Base-by-base conservation (phyloP, 2,888 invertebrate species). In the Dryobotodes eremita region DNA sequence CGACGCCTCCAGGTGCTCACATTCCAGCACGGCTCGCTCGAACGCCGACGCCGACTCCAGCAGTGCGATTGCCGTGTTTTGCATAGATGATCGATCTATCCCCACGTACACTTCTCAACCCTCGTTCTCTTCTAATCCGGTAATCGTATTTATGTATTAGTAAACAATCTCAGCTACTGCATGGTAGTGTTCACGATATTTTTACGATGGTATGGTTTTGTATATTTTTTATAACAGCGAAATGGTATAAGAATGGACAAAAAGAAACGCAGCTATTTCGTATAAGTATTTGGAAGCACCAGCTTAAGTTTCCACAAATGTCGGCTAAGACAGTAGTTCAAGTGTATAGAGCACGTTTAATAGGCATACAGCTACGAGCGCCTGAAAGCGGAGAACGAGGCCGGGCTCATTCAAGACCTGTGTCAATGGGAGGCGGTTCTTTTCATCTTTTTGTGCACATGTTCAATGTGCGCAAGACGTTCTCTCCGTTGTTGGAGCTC, bases 31-130 rank as follows among this genome's bases (percentile, higher is more conserved):
- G 90, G 94, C 94, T 83, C 94, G 92, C 92, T 96, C 96, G 93
- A 92, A 96, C 88, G 96, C 96, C 93, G 96, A 93, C 91, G 93
- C 96, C 93, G 95, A 92, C 95, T 96, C 96, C 92, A 97, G 92
- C 83, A 96, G 93, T 80, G 96, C 94, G 86, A 97, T 96, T 89
- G 96, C 96, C 95, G 96, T 94, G 91, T 96, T 96, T 96, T 96
- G 96, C 96, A 96, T 96, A 96, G 95, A 95, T 95, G 94, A 94
- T 90, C 90, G 89, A 87, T 93, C 93, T 93, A 92, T 88, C 89
- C 89, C 89, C 92, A 85, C 88, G 81, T 86, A 78, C 87, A 88
- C 90, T 92, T 82, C 86, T 77, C 79, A 92, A 82, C 88, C 91
- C 90, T 92, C 91, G 85, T 85, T 87, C 87, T 89, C 88, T 91